Percentiles rank a stretch among this genome's conserved stretches.
phyloP scores from a whole-genome alignment of 2,113 vertebrate species.

The Acanthochromis polyacanthus region DNA sequence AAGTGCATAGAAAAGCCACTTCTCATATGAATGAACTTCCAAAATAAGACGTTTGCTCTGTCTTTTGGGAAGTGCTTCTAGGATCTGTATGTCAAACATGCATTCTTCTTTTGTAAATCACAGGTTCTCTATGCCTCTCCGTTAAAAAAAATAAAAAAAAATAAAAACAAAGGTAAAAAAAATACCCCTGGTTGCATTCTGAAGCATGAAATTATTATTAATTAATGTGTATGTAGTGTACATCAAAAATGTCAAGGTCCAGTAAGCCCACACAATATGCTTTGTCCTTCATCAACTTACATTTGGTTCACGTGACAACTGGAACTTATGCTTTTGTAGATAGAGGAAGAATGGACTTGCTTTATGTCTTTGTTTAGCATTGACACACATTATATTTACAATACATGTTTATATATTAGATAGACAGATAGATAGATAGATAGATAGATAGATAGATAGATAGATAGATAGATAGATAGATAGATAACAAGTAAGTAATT shows the following conservation, averaged over 20 bases:
- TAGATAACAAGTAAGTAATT: conserved; percentile 34
- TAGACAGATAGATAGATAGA: too few relatives aligned
- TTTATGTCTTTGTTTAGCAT: conserved; percentile 5
- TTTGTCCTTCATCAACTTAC: conserved; percentile 44
- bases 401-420: too few relatives aligned
- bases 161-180: too few relatives aligned
- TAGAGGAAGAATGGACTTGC: conserved; percentile 7
- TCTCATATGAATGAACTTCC: conserved; percentile 66
- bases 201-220: background rate
- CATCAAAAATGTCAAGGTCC: background rate
- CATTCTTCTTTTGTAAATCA: conserved; percentile 30
- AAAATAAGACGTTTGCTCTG: conserved; percentile 25
- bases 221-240: background rate
- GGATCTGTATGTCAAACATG: conserved; percentile 64
- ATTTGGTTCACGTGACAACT: conserved; percentile 48
- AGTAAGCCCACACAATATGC: background rate
- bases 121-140: conserved; percentile 24
- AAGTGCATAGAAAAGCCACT: conserved; percentile 53
- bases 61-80: conserved; percentile 48
- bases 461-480: too few relatives aligned
- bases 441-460: too few relatives aligned
- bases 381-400: conserved; percentile 30
- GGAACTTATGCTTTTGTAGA: conserved; percentile 32
- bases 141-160: conserved; percentile 11
- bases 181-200: background rate